Evolutionary conservation across 2,113 vertebrate genomes (phyloP).

Genomic region (Lucifuga dentata): DNA sequence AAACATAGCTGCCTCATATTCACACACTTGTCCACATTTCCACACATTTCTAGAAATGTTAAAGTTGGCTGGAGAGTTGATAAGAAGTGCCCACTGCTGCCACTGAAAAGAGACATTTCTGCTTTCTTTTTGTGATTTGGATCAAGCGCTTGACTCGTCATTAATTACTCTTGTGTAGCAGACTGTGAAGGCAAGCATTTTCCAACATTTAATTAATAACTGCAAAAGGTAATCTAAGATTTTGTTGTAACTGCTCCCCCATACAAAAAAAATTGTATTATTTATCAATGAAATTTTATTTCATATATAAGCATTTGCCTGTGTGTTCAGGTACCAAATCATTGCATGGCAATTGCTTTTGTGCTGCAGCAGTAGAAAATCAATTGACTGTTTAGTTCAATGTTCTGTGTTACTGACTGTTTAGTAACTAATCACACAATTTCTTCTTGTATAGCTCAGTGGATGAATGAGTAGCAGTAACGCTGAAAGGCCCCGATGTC

Average conservation of each 20-base stretch:
- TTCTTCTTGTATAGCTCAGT: conserved; percentile 38
- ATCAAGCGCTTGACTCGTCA: conserved; percentile 58
- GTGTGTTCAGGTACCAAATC: conserved; percentile 29
- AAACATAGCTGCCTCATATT: conserved; percentile 22
- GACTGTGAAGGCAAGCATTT: conserved; percentile 62
- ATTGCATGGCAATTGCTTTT: conserved; percentile 51
- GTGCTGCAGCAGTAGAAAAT: conserved; percentile 57
- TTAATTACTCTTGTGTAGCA: conserved; percentile 73
- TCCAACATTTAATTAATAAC: conserved; percentile 68
- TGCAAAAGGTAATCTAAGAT: conserved; percentile 68
- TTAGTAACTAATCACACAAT: conserved; percentile 49
- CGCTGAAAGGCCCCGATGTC: conserved; percentile 27
- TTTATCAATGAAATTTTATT: conserved; percentile 60
- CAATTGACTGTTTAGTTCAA: conserved; percentile 63
- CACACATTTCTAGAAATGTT: conserved; percentile 30
- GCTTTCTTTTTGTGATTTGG: conserved; percentile 27
- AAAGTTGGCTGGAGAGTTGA: conserved; percentile 37
- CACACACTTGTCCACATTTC: conserved; percentile 12
- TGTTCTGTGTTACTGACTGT: no score
- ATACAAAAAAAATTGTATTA: conserved; percentile 62
- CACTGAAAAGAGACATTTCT: conserved; percentile 8
- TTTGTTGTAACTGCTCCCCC: conserved; percentile 41
- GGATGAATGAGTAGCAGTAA: conserved; percentile 47
- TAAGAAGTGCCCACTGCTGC: no score
- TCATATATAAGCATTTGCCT: conserved; percentile 39